These are phyloP conservation scores for Rattus norvegicus DNA, from an alignment of 2,113 vertebrate genomes.

Conservation along the genomic window DNA sequence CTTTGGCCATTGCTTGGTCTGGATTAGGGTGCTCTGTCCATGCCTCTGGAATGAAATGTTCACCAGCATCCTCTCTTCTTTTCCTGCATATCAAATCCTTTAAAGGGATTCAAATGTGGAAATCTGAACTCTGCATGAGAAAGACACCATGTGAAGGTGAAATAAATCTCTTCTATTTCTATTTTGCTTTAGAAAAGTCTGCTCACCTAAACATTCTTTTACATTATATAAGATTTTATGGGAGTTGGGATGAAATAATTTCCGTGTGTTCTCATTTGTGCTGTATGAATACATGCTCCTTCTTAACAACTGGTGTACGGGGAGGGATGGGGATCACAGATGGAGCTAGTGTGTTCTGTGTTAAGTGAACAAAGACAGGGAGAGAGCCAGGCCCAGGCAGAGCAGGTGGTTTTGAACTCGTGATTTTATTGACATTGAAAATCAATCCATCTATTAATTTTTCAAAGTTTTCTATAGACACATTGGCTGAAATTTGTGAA, in stretches of 20 bases:
- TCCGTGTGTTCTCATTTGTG: slow-evolving; percentile 64
- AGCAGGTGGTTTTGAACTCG: slow-evolving; percentile 44
- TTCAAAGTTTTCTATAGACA: not conserved
- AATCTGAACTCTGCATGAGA: slow-evolving; percentile 92
- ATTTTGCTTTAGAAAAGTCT: slow-evolving; percentile 78
- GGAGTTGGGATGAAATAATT: slow-evolving; percentile 55
- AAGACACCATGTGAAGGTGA: slow-evolving; percentile 91
- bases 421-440: slow-evolving; percentile 55
- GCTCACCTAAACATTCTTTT: slow-evolving; percentile 69
- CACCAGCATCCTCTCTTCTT: slow-evolving; percentile 89
- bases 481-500: slow-evolving; percentile 47
- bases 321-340: slow-evolving; percentile 38
- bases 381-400: not conserved
- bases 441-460: slow-evolving; percentile 48
- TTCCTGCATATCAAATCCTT: slow-evolving; percentile 91
- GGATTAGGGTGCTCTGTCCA: slow-evolving; percentile 74
- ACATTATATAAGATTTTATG: slow-evolving; percentile 56
- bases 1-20: slow-evolving; percentile 66
- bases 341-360: not conserved
- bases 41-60: slow-evolving; percentile 84
- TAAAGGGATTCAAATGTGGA: slow-evolving; percentile 91
- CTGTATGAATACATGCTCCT: slow-evolving; percentile 46
- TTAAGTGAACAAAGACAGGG: slow-evolving; percentile 36
- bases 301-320: not conserved
- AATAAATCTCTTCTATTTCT: slow-evolving; percentile 87